Conservation (phyloP, 2,113 vertebrate species). For the Trinectes maculatus region DNA sequence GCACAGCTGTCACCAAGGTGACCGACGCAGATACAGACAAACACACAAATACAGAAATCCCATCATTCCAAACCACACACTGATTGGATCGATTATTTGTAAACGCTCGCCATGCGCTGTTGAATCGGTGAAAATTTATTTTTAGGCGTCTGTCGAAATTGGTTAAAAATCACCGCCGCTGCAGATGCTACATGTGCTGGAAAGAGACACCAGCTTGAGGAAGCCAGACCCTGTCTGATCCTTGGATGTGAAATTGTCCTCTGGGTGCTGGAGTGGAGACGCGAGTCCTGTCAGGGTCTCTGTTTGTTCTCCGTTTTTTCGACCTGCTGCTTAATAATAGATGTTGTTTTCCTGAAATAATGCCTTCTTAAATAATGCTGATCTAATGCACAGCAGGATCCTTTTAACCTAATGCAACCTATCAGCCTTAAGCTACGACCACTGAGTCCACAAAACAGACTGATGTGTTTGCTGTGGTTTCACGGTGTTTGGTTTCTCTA, state of each 20-base stretch:
- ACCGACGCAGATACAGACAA: too few relatives aligned
- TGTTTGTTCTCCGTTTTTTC: slow-evolving; percentile 38
- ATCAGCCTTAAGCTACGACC: slow-evolving; percentile 23
- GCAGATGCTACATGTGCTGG: background rate
- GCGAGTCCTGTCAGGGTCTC: slow-evolving; percentile 44
- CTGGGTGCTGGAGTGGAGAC: slow-evolving; percentile 48
- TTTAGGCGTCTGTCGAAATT: background rate
- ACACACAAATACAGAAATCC: too few relatives aligned
- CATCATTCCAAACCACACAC: too few relatives aligned
- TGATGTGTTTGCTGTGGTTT: slow-evolving; percentile 33
- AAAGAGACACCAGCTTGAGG: background rate
- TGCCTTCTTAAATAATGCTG: slow-evolving; percentile 51
- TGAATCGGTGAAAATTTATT: background rate
- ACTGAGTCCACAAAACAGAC: slow-evolving; percentile 52
- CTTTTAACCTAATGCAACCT: slow-evolving; percentile 76
- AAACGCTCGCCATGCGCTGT: too few relatives aligned
- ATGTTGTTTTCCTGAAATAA: slow-evolving; percentile 75
- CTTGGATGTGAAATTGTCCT: slow-evolving; percentile 26
- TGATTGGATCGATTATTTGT: too few relatives aligned
- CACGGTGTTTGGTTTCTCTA: slow-evolving; percentile 42
- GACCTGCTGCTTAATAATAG: slow-evolving; percentile 75
- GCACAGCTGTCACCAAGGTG: too few relatives aligned
- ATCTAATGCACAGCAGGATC: slow-evolving; percentile 72
- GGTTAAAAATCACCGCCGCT: background rate
- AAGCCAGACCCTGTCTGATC: slow-evolving; percentile 8